These are phyloP conservation scores for Chitala chitala DNA, from an alignment of 2,113 vertebrate species.

Conservation along the genomic window DNA sequence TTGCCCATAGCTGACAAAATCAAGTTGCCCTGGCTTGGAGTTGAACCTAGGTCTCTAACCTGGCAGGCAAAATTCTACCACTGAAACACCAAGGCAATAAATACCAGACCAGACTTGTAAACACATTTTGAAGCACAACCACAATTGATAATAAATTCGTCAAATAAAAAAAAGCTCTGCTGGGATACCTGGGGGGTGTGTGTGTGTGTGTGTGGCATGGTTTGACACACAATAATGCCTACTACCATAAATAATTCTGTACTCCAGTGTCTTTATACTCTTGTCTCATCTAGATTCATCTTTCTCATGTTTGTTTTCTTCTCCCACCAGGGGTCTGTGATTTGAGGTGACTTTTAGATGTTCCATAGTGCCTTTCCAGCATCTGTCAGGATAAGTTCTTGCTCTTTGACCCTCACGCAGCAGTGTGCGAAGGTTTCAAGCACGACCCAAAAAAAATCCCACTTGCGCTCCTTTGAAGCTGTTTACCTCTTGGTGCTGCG, in stretches of 20 bases:
- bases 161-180: background rate
- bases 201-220: background rate
- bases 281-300: no score
- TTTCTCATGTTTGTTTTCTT: background rate
- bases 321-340: background rate
- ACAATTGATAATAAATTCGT: background rate
- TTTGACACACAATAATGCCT: background rate
- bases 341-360: constrained; percentile 7
- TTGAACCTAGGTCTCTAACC: no score
- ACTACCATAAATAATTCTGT: background rate
- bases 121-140: no score
- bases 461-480: background rate
- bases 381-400: background rate
- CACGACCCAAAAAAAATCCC: background rate
- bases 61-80: no score
- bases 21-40: no score
- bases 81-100: no score
- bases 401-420: background rate
- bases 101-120: no score
- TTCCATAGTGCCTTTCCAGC: no score
- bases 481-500: no score
- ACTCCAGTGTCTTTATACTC: background rate
- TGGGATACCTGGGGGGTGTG: background rate
- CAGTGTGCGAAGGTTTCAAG: background rate
- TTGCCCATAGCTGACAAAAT: no score